A percentile compares a stretch with the other conserved stretches of the same genome.
Conservation (phyloP, 2,113 vertebrate species). For the Peromyscus leucopus region DNA sequence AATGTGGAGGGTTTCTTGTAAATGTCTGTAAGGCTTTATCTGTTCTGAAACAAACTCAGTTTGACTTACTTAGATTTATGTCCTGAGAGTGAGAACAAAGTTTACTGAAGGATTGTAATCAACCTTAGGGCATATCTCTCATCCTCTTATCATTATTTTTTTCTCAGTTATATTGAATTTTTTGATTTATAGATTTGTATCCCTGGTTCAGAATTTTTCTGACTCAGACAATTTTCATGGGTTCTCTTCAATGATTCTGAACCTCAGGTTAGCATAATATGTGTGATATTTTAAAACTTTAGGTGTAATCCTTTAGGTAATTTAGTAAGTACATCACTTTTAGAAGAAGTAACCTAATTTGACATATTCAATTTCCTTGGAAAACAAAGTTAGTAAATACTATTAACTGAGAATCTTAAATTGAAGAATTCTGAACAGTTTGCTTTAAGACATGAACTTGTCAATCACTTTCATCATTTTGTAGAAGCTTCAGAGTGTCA, state of each 20-base stretch:
- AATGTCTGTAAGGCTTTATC: neutral
- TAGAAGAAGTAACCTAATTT: neutral
- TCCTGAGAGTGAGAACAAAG: neutral
- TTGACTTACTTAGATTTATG: conserved; percentile 7
- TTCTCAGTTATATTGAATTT: neutral
- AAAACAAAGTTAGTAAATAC: neutral
- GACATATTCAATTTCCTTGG: neutral
- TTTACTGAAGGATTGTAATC: conserved; percentile 7
- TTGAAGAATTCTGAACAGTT: neutral
- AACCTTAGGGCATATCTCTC: neutral
- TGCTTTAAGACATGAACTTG: neutral
- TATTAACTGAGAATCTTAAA: neutral
- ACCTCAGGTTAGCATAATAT: neutral
- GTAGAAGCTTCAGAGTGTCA: neutral
- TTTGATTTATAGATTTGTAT: neutral
- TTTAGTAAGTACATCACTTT: neutral
- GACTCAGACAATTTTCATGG: neutral
- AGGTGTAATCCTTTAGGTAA: neutral
- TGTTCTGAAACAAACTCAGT: neutral
- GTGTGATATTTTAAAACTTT: neutral
- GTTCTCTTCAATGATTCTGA: neutral
- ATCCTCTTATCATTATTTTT: neutral
- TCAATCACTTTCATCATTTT: neutral
- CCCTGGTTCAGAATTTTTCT: neutral
- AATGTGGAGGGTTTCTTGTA: neutral